A percentile compares a stretch with the other conserved stretches of the same genome.
These are phyloP conservation scores for Salticus scenicus DNA, from an alignment of 2,888 invertebrate genomes.

Conservation along the genomic window DNA sequence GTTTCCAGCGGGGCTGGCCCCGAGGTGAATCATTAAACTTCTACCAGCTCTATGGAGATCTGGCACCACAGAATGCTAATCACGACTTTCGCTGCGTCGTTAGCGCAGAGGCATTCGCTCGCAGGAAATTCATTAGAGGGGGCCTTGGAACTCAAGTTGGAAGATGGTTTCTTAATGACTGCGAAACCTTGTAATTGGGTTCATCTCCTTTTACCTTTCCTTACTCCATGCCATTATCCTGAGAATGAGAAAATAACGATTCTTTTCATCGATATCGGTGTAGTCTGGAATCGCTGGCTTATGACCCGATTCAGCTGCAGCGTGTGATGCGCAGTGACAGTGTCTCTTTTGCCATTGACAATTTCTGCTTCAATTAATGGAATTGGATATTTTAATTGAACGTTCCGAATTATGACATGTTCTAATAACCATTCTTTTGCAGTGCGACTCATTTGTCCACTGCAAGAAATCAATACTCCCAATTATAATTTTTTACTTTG, in stretches of 20 bases:
- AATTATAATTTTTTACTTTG: no score
- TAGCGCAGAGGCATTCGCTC: constrained; percentile 39
- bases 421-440: no score
- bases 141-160: constrained; percentile 25
- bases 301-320: constrained; percentile 1
- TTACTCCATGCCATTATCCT: constrained; percentile 11
- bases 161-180: constrained; percentile 63
- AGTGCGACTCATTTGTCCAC: no score
- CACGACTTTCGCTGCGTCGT: constrained; percentile 48
- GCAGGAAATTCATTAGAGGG: constrained; percentile 65
- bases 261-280: constrained; percentile 19
- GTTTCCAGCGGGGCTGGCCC: not conserved
- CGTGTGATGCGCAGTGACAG: no score
- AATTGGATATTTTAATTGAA: no score
- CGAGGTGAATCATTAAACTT: constrained; percentile 11
- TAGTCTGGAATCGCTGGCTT: not conserved
- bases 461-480: no score
- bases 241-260: constrained; percentile 49
- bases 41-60: constrained; percentile 20
- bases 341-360: no score
- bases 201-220: constrained; percentile 37
- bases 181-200: constrained; percentile 53
- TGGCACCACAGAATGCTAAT: constrained; percentile 39
- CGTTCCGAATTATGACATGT: no score
- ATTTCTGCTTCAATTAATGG: no score